A percentile compares a stretch with the other conserved stretches of the same genome.
Conservation (phyloP, 2,888 invertebrate genomes). For the Sphaerophoria rueppellii region DNA sequence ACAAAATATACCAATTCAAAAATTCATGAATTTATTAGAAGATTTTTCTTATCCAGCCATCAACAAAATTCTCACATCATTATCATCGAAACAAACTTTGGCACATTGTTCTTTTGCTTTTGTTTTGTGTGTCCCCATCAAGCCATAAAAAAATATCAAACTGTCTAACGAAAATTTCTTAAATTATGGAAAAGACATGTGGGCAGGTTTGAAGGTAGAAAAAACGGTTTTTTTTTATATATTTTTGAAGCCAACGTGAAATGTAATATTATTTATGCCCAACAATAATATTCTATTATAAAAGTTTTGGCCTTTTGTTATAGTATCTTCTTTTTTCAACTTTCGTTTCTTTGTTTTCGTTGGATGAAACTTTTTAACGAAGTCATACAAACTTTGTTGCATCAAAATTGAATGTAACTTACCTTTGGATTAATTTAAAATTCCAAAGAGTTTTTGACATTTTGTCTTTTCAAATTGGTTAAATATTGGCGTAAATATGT, state of each 20-base stretch:
- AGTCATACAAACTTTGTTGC: constrained; percentile 1
- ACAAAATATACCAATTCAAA: too few relatives aligned
- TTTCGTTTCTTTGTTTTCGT: neutral
- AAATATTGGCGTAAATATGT: too few relatives aligned
- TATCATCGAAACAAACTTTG: neutral
- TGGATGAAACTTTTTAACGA: neutral
- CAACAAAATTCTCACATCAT: neutral
- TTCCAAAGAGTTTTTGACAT: neutral
- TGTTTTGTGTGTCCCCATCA: neutral
- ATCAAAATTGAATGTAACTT: neutral
- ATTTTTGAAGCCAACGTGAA: neutral
- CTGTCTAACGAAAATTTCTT: neutral
- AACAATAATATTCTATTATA: neutral
- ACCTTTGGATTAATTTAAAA: neutral
- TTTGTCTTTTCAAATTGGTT: neutral
- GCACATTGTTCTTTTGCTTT: neutral
- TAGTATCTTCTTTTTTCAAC: neutral
- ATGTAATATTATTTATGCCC: neutral
- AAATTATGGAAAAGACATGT: neutral
- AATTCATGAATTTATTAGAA: too few relatives aligned
- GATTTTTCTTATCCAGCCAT: neutral
- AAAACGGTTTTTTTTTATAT: neutral
- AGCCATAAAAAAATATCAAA: neutral
- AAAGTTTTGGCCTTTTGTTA: neutral
- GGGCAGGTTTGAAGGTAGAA: neutral